A percentile compares a stretch with the other conserved stretches of the same genome.
Evolutionary conservation across 2,888 invertebrate genomes (phyloP).

Genomic region (Steinernema hermaphroditum): DNA sequence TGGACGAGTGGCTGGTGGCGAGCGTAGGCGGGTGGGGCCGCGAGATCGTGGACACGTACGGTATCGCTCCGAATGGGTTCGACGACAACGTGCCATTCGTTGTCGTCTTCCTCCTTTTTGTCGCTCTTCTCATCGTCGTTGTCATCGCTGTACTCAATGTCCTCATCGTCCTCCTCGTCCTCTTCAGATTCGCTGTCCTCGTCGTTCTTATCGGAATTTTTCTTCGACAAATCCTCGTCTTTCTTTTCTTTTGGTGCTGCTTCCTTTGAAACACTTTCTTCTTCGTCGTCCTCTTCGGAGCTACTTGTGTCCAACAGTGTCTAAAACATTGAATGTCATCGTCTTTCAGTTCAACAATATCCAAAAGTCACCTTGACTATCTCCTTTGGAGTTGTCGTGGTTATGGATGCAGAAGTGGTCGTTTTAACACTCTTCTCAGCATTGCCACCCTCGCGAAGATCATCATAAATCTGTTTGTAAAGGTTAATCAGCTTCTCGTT

Average conservation of each 20-base stretch:
- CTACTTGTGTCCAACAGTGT: constrained; percentile 40
- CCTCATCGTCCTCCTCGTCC: constrained; percentile 34
- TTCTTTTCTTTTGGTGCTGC: neutral
- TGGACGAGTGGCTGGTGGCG: constrained; percentile 55
- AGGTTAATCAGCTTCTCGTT: constrained; percentile 58
- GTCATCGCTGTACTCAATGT: constrained; percentile 10
- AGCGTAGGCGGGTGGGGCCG: constrained; percentile 49
- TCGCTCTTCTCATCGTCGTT: constrained; percentile 30
- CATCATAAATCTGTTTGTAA: constrained; percentile 49
- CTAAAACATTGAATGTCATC: neutral
- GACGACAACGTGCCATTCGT: constrained; percentile 53
- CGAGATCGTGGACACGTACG: constrained; percentile 37
- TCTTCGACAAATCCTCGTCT: constrained; percentile 25
- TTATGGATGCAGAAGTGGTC: constrained; percentile 32
- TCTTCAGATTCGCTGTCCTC: constrained; percentile 36
- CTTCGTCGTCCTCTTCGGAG: constrained; percentile 49
- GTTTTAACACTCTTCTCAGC: constrained; percentile 39
- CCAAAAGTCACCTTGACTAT: neutral
- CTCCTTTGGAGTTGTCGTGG: constrained; percentile 21
- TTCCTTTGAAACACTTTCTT: constrained; percentile 24
- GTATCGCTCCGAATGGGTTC: constrained; percentile 61
- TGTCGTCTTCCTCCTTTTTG: constrained; percentile 51
- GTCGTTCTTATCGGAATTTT: constrained; percentile 44
- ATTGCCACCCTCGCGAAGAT: constrained; percentile 37
- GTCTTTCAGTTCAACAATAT: neutral